Conservation (phyloP, 1,140 invertebrate genomes). For the Atta colombica region DNA sequence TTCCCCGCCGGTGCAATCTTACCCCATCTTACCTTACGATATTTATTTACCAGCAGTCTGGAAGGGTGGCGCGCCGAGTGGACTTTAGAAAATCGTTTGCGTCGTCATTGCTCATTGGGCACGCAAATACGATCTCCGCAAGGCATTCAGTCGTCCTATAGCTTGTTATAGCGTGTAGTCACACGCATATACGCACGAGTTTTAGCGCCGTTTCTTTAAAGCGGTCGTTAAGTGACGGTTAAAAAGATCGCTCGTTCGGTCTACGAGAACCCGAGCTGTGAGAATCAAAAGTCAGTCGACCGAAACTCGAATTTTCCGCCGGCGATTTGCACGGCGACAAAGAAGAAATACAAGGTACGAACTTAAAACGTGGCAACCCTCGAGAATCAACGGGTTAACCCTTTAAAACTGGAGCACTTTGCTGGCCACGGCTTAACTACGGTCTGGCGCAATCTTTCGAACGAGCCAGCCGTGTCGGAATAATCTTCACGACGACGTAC, state of each 20-base stretch:
- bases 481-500: conserved; percentile 50
- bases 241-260: conserved; percentile 34
- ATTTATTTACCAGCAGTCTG: conserved; percentile 20
- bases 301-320: conserved; percentile 57
- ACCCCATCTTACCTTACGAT: conserved; percentile 50
- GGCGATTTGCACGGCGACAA: neutral
- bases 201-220: conserved; percentile 37
- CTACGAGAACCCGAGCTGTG: conserved; percentile 50
- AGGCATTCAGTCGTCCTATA: neutral
- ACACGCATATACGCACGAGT: neutral
- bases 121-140: neutral
- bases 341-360: neutral
- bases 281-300: conserved; percentile 51
- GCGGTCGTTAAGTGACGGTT: conserved; percentile 18
- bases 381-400: conserved; percentile 34
- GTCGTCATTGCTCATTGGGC: conserved; percentile 18
- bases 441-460: conserved; percentile 30
- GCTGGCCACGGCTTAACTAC: conserved; percentile 26
- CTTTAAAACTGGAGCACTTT: conserved; percentile 55
- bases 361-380: conserved; percentile 11
- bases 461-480: conserved; percentile 44
- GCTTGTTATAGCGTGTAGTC: conserved; percentile 53
- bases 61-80: conserved; percentile 7
- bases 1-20: conserved; percentile 27
- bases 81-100: conserved; percentile 30